Conservation (phyloP, 2,113 vertebrate genomes). For the Engystomops pustulosus region DNA sequence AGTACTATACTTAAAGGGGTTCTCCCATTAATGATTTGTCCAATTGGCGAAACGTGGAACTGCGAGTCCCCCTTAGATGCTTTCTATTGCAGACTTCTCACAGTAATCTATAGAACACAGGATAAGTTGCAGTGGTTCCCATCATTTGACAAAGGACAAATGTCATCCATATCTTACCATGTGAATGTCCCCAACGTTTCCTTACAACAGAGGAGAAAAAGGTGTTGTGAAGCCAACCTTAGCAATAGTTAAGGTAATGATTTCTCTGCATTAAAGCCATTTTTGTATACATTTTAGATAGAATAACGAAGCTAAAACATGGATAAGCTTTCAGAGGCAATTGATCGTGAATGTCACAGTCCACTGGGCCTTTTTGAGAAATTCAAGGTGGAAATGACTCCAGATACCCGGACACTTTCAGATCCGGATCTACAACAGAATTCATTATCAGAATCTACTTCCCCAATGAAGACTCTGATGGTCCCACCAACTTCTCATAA, state of each 20-base stretch:
- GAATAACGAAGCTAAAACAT: not conserved
- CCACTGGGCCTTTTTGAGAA: slow-evolving; percentile 47
- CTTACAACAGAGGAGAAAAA: no score
- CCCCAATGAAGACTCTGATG: not conserved
- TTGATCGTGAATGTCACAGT: not conserved
- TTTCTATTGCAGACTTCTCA: no score
- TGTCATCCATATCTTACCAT: no score
- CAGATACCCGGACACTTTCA: not conserved
- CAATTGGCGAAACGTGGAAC: no score
- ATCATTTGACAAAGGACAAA: no score
- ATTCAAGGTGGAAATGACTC: slow-evolving; percentile 1
- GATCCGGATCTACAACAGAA: not conserved
- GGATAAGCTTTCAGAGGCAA: not conserved
- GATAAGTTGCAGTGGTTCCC: no score
- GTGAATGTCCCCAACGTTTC: no score
- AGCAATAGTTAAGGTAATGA: not conserved
- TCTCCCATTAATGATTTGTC: no score
- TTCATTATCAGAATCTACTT: not conserved
- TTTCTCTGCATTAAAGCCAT: not conserved
- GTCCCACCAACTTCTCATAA: not conserved
- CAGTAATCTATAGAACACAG: no score
- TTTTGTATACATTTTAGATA: not conserved
- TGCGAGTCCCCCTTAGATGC: no score
- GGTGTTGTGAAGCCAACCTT: no score
- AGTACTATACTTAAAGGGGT: no score